Conservation (phyloP, 2,113 vertebrate genomes). For the Calypte anna region DNA sequence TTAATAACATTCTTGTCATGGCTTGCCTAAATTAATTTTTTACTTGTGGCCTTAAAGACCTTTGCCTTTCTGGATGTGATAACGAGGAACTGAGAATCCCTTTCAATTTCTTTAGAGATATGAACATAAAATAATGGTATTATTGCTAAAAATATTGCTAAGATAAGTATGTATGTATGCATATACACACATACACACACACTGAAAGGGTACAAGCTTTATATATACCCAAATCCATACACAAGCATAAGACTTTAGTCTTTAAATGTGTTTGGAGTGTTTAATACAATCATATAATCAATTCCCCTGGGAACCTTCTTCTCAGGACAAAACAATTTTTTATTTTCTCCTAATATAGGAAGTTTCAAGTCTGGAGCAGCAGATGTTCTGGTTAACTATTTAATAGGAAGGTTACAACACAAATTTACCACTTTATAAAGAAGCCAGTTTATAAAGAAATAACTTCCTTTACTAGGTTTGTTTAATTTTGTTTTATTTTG, state of each 20-base stretch:
- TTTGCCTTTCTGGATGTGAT: background rate
- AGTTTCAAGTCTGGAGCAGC: background rate
- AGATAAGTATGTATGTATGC: background rate
- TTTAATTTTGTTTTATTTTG: background rate
- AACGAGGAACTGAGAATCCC: background rate
- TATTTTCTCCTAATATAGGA: background rate
- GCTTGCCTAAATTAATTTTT: background rate
- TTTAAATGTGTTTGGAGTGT: background rate
- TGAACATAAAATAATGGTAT: background rate
- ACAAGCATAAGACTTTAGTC: background rate
- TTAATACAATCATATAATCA: background rate
- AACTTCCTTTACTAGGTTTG: background rate
- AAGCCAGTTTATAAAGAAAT: background rate
- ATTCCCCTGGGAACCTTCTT: background rate
- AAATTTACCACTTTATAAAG: background rate
- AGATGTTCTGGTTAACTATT: background rate
- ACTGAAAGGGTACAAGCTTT: background rate
- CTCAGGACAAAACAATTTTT: background rate
- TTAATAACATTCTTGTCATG: rapidly evolving
- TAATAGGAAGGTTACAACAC: background rate
- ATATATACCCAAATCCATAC: background rate
- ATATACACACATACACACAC: background rate
- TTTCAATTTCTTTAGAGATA: background rate
- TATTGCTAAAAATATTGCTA: background rate
- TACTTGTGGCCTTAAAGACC: background rate